Evolutionary conservation across 2,113 vertebrate genomes (phyloP).

Genomic region (Cricetomys ansorgei): DNA sequence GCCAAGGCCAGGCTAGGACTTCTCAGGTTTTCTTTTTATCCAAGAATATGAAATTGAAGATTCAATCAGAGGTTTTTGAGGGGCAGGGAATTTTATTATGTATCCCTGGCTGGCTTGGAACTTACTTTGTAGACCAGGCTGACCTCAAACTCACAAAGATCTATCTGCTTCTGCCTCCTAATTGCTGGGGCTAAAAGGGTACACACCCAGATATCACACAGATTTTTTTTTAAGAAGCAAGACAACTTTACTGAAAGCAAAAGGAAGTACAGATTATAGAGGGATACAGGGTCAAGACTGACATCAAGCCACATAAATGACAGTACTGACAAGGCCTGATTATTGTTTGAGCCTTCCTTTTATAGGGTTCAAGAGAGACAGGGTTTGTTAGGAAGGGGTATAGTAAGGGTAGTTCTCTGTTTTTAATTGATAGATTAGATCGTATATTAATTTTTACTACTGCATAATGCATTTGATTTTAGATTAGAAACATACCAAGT

Average conservation of each 20-base stretch:
- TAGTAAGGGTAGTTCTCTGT: too few species aligned
- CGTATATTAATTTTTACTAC: not conserved
- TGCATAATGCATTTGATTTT: not conserved
- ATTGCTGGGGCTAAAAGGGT: not conserved
- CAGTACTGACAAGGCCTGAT: not conserved
- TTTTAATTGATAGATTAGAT: too few species aligned
- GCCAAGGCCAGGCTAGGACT: not conserved
- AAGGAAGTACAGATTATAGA: not conserved
- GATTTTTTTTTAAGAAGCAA: not conserved
- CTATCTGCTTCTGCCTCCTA: not conserved
- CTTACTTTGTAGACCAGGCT: not conserved
- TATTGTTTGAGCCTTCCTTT: not conserved
- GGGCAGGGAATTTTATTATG: not conserved
- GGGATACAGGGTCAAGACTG: not conserved
- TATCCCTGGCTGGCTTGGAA: not conserved
- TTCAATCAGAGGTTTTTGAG: not conserved
- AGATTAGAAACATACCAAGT: not conserved
- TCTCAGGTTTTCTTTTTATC: not conserved
- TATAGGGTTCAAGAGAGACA: not conserved
- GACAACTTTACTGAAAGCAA: not conserved
- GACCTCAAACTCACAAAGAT: not conserved
- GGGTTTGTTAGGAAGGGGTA: not conserved
- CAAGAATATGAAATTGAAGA: not conserved
- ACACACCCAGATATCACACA: not conserved
- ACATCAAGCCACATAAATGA: not conserved